Conservation (phyloP, 2,113 vertebrate genomes). For the Atlantisia rogersi region DNA sequence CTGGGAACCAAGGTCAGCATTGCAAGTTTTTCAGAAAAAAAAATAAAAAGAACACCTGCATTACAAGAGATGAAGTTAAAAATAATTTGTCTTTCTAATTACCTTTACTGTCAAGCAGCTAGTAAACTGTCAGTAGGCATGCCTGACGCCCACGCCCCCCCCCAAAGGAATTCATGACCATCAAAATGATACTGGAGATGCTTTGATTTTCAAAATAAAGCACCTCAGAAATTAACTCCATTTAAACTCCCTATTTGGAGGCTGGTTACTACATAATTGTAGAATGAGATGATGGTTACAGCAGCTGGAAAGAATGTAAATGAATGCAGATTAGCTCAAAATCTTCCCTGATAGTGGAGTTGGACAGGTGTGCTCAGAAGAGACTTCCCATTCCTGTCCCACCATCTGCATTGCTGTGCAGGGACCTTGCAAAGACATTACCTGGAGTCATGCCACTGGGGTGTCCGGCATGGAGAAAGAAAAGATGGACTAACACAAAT, state of each 20-base stretch:
- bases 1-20: neutral
- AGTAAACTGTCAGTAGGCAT: neutral
- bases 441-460: neutral
- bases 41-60: neutral
- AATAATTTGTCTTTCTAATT: neutral
- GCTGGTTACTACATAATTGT: neutral
- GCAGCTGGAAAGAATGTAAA: neutral
- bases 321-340: neutral
- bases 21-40: neutral
- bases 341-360: neutral
- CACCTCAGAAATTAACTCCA: neutral
- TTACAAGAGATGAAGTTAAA: neutral
- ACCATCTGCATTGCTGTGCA: neutral
- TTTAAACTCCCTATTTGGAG: neutral
- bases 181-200: neutral
- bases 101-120: neutral
- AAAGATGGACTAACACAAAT: neutral
- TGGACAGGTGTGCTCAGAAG: neutral
- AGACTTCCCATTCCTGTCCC: neutral
- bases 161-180: neutral
- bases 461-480: fast-evolving
- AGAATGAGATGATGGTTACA: neutral
- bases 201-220: neutral
- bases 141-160: neutral
- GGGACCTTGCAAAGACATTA: neutral